Base-by-base conservation (phyloP, 2,113 vertebrate species). In the Mirza zaza region DNA sequence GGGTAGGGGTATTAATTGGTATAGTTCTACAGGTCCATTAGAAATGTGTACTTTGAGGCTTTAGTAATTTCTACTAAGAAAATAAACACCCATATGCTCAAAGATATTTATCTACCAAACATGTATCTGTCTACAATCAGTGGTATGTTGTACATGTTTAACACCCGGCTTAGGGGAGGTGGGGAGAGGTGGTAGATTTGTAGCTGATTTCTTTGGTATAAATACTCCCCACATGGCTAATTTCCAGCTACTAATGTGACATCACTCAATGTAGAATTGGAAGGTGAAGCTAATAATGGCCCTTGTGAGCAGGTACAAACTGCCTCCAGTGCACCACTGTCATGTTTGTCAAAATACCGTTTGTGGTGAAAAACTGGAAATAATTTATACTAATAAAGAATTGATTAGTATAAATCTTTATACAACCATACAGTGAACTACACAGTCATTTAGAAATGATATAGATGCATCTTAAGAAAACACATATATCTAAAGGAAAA, bases 1-100 rank as follows among this genome's bases (percentile, higher is more conserved):
- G 32, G 29, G 21, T 79, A 25, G 48, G 13, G 73, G n/a, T 67
- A 90, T 68, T 89, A 92, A 80, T 42, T 48, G 71, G 59, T 27
- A 12, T 10, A 63, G 11, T 63, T 27, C 59, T 27, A 63, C 9
- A 27, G 59, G 59, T 63, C 59, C 25, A 63, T 27, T 63, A 63
- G 59, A 63, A 63, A 63, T 90, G 21, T 81, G 17, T 68, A 42
- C 65, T 67, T 73, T 68, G 39, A 85, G 67, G 17, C 39, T 90
- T 90, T 76, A 73, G 25, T 48, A 93, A 90, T 90, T 80, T 95
- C 67, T 76, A 70, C 83, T 42, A 93, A 95, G 65, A 70, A 90
- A 94, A 90, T 12, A 85, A 92, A 81, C 25, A 90, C 21, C 11
- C 25, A 92, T 50, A n/a, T 21, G 29, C 48, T 75, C 77, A 89